These are phyloP conservation scores for Steinernema hermaphroditum DNA, from an alignment of 2,888 invertebrate genomes.

Conservation along the genomic window DNA sequence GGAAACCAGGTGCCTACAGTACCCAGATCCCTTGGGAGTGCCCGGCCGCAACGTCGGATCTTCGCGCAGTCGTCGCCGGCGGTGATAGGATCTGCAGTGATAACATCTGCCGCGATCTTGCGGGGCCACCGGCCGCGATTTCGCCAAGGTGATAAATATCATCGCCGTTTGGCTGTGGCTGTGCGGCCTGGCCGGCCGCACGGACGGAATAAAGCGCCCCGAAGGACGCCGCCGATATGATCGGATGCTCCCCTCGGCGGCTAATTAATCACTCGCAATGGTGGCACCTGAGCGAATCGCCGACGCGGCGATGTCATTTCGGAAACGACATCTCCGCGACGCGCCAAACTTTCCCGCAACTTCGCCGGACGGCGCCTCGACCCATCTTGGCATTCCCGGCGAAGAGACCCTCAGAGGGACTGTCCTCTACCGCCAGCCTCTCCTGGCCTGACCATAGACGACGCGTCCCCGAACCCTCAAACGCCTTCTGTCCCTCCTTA, in stretches of 20 bases:
- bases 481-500: neutral
- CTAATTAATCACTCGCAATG: conserved; percentile 29
- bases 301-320: conserved; percentile 21
- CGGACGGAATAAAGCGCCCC: neutral
- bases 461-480: neutral
- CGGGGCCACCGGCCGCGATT: neutral
- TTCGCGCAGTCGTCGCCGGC: neutral
- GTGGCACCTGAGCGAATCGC: conserved; percentile 23
- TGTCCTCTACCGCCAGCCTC: too few species aligned
- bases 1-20: too few species aligned
- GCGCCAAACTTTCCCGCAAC: conserved; percentile 29
- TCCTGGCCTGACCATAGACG: neutral
- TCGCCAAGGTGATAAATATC: conserved; percentile 23
- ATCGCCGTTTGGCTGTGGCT: conserved; percentile 24
- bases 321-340: conserved; percentile 20
- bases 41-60: neutral
- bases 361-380: too few species aligned
- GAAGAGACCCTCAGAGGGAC: too few species aligned
- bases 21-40: neutral
- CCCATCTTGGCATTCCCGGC: too few species aligned
- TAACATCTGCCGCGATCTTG: conserved; percentile 26
- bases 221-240: neutral
- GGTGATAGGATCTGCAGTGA: conserved; percentile 25
- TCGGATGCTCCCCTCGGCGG: conserved; percentile 19
- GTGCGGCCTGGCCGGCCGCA: conserved; percentile 22